Conservation (phyloP, 2,113 vertebrate species). For the Gnathonemus echidnorhynchus region DNA sequence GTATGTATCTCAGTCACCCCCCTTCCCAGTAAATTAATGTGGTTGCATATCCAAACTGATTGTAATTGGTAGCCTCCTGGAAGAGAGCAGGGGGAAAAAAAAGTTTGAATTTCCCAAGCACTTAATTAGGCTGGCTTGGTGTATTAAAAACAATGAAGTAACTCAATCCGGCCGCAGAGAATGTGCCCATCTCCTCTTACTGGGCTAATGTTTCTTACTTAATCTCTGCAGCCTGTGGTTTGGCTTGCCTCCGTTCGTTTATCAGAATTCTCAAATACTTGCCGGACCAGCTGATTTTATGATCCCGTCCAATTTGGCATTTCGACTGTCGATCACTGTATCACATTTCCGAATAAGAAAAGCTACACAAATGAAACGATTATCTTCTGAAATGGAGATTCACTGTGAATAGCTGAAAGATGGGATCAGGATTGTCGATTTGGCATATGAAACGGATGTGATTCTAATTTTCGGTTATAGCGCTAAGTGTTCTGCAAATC, state of each 20-base stretch:
- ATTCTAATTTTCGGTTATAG: not conserved
- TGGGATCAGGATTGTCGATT: not conserved
- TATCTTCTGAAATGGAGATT: not conserved
- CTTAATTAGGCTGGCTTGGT: conserved; percentile 64
- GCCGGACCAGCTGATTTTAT: conserved; percentile 45
- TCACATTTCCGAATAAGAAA: conserved; percentile 26
- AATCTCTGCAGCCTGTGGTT: conserved; percentile 54
- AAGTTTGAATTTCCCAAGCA: conserved; percentile 54
- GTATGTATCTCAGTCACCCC: conserved; percentile 41
- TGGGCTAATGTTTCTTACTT: conserved; percentile 48
- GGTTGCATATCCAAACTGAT: conserved; percentile 61
- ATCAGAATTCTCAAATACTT: conserved; percentile 40
- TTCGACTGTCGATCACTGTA: conserved; percentile 39
- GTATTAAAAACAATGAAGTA: conserved; percentile 75
- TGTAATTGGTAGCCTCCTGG: conserved; percentile 73
- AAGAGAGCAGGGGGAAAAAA: conserved; percentile 46
- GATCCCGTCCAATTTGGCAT: conserved; percentile 19
- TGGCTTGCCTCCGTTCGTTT: conserved; percentile 51
- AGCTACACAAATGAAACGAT: not conserved
- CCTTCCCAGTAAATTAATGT: conserved; percentile 56
- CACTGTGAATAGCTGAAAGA: not conserved
- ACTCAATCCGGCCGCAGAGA: conserved; percentile 59
- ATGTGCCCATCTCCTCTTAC: conserved; percentile 46
- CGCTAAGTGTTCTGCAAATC: not conserved
- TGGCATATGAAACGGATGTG: not conserved